Evolutionary conservation across 2,797 vertebrate genomes (phyloP), one percentile per base, ranked within the genome.

Genomic region (Sebastes nivosus): DNA sequence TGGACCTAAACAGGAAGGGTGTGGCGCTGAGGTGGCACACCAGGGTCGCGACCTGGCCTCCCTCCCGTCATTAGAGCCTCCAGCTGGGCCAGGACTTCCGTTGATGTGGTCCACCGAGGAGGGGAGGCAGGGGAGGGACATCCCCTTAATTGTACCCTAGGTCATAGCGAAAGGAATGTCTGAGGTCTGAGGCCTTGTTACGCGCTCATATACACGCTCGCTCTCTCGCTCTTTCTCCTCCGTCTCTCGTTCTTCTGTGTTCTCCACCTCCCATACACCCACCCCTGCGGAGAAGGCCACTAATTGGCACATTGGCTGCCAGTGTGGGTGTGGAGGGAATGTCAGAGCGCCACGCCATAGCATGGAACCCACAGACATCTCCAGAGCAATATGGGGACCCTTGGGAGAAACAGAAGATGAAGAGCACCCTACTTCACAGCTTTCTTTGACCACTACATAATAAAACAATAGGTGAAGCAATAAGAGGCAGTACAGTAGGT

Each of bases 241-340:
- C 92, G 87, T 89, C 93, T 93, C 90, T 90, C 88, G 91, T 90
- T 91, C 89, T 89, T 91, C 92, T 93, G 91, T 91, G 91, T 92
- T 94, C 93, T 93, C 92, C 93, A 94, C 92, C 93, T 93, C 88
- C 90, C 86, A 89, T 94, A 90, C 88, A 92, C 91, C 89, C 92
- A 93, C 94, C 94, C 93, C 94, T 94, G 93, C 79, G 93, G 94
- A 95, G 94, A 95, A 92, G 93, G 93, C 95, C 96, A 94, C 95
- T 96, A 96, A 96, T 96, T 96, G 96, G 95, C 95, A 95, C 94
- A 94, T 96, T 95, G 93, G 94, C 94, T 95, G 95, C 95, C 95
- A 95, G 94, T 94, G 94, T 95, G 95, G 95, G 95, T 95, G 95
- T 94, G 92, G 94, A 93, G 95, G 94, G 95, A 96, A 96, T 96